phyloP scores from a whole-genome alignment of 2,888 invertebrate species.

The Erebia ligea region DNA sequence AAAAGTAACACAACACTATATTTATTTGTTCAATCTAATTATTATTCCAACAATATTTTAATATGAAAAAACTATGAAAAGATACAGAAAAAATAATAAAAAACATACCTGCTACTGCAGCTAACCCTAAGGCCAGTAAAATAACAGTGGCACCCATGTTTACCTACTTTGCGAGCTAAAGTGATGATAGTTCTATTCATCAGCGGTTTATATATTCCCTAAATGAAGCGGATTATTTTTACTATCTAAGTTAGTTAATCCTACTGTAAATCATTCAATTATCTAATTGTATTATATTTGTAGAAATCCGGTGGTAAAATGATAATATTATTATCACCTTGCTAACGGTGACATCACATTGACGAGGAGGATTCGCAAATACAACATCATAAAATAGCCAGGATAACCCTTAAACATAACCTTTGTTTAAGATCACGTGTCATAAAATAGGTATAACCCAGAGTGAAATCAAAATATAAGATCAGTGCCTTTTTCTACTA shows the following conservation, averaged over 20 bases:
- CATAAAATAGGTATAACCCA: no score
- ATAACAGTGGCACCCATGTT: constrained; percentile 7
- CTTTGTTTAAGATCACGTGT: no score
- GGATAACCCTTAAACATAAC: not conserved
- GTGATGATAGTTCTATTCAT: not conserved
- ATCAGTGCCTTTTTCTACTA: no score
- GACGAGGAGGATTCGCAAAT: no score
- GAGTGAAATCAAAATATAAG: no score
- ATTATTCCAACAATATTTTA: not conserved
- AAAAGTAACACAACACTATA: not conserved
- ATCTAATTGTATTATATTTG: not conserved
- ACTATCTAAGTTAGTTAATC: not conserved
- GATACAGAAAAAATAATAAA: not conserved
- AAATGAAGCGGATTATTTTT: not conserved
- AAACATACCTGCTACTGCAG: constrained; percentile 21
- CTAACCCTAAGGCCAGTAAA: constrained; percentile 18
- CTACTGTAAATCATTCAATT: not conserved
- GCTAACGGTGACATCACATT: no score
- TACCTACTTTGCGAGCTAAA: not conserved
- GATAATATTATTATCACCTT: not conserved
- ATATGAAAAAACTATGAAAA: not conserved
- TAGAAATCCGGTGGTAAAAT: not conserved
- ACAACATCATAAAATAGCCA: not conserved
- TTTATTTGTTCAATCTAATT: not conserved
- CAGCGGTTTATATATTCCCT: constrained; percentile 11